Evolutionary conservation across 2,113 vertebrate species (phyloP).

Genomic region (Indri indri): DNA sequence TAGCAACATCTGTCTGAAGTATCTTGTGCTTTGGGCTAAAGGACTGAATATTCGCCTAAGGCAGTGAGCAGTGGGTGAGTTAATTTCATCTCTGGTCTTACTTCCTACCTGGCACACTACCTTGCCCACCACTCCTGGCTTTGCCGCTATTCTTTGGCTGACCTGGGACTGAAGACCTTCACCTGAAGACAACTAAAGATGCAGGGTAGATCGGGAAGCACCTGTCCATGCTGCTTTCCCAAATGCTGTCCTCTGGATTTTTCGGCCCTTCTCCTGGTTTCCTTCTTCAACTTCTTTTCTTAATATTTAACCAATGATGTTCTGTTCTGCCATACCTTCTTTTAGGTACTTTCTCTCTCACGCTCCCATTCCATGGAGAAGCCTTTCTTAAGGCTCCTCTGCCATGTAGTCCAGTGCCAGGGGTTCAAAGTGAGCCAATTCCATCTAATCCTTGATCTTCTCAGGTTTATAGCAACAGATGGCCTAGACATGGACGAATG

Average conservation of each 20-base stretch:
- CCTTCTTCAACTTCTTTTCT: background rate
- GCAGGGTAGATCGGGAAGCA: background rate
- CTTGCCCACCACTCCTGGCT: background rate
- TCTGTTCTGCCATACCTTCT: background rate
- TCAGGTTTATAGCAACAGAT: background rate
- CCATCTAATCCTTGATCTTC: background rate
- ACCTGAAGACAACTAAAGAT: background rate
- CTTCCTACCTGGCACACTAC: background rate
- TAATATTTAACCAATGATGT: background rate
- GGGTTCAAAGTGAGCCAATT: background rate
- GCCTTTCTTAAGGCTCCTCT: background rate
- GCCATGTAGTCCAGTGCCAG: background rate
- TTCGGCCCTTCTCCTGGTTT: background rate
- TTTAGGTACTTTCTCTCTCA: background rate
- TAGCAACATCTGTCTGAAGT: background rate
- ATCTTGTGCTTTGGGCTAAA: background rate
- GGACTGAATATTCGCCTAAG: background rate
- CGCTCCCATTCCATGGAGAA: background rate
- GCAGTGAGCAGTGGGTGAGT: background rate
- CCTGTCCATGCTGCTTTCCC: background rate
- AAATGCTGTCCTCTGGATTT: background rate
- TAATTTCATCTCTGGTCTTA: background rate
- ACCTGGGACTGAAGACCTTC: background rate
- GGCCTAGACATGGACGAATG: background rate
- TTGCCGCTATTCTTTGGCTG: background rate